Conservation (phyloP, 2,888 invertebrate genomes). For the Oeneis ivallda region DNA sequence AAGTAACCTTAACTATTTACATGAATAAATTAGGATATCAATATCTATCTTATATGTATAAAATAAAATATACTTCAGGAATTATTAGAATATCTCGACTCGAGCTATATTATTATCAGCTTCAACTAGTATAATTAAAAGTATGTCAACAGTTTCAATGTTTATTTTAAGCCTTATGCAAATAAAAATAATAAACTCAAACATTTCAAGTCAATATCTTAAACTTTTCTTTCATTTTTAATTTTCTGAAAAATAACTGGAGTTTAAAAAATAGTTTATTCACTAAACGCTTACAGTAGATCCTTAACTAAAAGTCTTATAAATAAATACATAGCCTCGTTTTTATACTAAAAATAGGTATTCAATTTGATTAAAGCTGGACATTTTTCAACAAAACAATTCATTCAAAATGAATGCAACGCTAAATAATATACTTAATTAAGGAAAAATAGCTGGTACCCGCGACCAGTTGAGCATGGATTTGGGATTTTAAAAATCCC, state of each 20-base stretch:
- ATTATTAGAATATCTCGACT: not conserved
- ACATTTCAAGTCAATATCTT: not conserved
- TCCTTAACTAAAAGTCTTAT: not conserved
- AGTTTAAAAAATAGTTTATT: not conserved
- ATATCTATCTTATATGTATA: not conserved
- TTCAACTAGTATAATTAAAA: not conserved
- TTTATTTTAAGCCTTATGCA: not conserved
- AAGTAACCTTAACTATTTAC: conserved; percentile 12
- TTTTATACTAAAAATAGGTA: not conserved
- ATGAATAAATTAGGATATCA: not conserved
- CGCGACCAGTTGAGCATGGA: not conserved
- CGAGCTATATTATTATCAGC: no score
- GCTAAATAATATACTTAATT: not conserved
- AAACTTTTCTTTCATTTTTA: not conserved
- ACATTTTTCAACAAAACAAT: not conserved
- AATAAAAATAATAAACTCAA: not conserved
- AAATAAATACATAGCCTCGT: conserved; percentile 3
- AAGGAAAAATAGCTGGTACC: not conserved
- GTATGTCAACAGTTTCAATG: not conserved
- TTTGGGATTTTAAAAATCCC: no score
- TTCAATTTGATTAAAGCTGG: not conserved
- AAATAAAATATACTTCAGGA: not conserved
- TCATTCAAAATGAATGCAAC: not conserved
- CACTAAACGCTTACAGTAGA: not conserved
- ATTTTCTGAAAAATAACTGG: not conserved